Evolutionary conservation across 92 coral and sea anemone species (phyloP), one percentile per base, ranked within the genome.

Genomic region (Metridium senile): DNA sequence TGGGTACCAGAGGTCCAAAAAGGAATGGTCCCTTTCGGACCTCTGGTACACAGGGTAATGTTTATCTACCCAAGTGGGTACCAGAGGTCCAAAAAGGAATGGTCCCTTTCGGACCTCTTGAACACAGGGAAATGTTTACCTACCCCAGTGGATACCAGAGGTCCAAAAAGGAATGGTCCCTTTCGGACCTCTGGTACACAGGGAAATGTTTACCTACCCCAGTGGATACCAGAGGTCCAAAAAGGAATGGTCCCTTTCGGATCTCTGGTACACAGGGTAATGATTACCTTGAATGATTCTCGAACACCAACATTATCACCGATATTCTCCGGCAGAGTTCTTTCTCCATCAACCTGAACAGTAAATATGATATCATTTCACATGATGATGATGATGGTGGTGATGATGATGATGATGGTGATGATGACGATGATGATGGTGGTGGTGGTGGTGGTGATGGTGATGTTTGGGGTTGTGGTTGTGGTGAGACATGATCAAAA

Each of bases 231-330:
- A n/a, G n/a, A n/a, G n/a, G n/a, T n/a, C n/a, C 49, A 39, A 39
- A 39, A 39, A 13, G 49, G 61, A 54, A n/a, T 54, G n/a, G n/a
- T n/a, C n/a, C n/a, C n/a, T n/a, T n/a, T n/a, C n/a, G n/a, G n/a
- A n/a, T n/a, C n/a, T n/a, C n/a, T n/a, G n/a, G n/a, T n/a, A n/a
- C n/a, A n/a, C n/a, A n/a, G n/a, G n/a, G n/a, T n/a, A n/a, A n/a
- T n/a, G n/a, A 4, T 71, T 71, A 71, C 76, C 65, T 71, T 47
- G 29, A 82, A 84, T 11, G 94, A 80, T 29, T 86, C 83, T 32
- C 73, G 83, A 19, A 89, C 70, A 9, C 88, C 94, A 20, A 91
- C 91, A 66, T 86, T 86, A 75, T 89, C 94, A 0, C 92, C 94
- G 20, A 89, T 86, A 70, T 89, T 89, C 46, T 89, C 94, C 0